A percentile compares a stretch with the other conserved stretches of the same genome.
These are phyloP conservation scores for Adelognathus sp. DNA, from an alignment of 2,888 invertebrate species.

Conservation along the genomic window DNA sequence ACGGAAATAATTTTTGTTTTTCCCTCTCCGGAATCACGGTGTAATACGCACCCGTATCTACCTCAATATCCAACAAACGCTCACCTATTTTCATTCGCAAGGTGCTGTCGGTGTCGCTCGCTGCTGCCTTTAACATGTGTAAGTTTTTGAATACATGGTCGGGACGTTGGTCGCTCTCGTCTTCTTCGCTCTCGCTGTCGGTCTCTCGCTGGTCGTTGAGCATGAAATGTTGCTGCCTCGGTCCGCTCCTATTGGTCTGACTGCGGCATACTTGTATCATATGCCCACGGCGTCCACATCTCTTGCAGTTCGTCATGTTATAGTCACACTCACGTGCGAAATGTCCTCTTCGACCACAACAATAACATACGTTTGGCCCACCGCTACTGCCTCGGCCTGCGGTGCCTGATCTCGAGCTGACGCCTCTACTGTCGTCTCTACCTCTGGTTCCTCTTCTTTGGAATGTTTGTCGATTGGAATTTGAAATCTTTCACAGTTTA, in stretches of 20 bases:
- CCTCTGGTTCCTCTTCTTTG: slow-evolving; percentile 13
- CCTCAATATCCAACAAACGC: slow-evolving; percentile 11
- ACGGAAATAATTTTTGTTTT: background rate
- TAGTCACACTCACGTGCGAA: slow-evolving; percentile 23
- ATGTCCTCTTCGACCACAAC: slow-evolving; percentile 32
- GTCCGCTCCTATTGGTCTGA: background rate
- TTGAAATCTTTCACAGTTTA: slow-evolving; percentile 9
- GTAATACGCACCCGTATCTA: slow-evolving; percentile 37
- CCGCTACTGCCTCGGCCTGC: background rate
- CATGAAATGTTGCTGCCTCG: slow-evolving; percentile 10
- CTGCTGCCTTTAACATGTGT: slow-evolving; percentile 6
- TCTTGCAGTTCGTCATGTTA: slow-evolving; percentile 11
- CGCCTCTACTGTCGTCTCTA: background rate
- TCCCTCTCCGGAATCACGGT: slow-evolving; percentile 21
- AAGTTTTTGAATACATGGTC: background rate
- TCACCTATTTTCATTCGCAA: slow-evolving; percentile 1
- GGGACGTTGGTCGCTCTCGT: slow-evolving; percentile 16
- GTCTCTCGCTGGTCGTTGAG: background rate
- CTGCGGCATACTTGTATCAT: slow-evolving; percentile 25
- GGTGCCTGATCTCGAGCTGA: background rate
- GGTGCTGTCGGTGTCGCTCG: background rate
- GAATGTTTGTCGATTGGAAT: background rate
- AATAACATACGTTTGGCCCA: slow-evolving; percentile 15
- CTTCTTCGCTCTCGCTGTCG: slow-evolving; percentile 5
- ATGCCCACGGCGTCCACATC: slow-evolving; percentile 27